Percentiles rank a stretch among this genome's conserved stretches.
Evolutionary conservation across 2,888 invertebrate genomes (phyloP).

Genomic region (Heliconius charithonia): DNA sequence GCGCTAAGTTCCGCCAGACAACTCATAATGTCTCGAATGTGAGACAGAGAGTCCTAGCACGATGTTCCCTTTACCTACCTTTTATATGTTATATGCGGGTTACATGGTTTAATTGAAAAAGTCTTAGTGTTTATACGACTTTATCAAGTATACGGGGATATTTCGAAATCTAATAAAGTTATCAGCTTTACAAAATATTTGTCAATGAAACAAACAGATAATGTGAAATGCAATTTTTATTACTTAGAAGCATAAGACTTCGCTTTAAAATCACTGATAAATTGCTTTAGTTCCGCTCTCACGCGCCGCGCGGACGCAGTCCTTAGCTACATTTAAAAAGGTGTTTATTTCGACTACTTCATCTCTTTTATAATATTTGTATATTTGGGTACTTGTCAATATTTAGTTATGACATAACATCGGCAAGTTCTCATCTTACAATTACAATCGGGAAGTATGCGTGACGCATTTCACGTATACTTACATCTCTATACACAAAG

Average conservation of each 20-base stretch:
- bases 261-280: conserved; percentile 64
- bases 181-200: not conserved
- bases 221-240: conserved; percentile 77
- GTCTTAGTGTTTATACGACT: not conserved
- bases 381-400: conserved; percentile 18
- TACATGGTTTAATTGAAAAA: not conserved
- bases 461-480: not conserved
- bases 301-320: not conserved
- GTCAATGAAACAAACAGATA: conserved; percentile 41
- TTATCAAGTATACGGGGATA: not conserved
- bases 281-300: conserved; percentile 8
- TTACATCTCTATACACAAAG: conserved; percentile 31
- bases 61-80: not conserved
- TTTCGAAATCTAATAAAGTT: not conserved
- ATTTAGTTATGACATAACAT: not conserved
- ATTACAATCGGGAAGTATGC: not conserved
- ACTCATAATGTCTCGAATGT: not conserved
- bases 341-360: conserved; percentile 1
- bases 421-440: conserved; percentile 24
- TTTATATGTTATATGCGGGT: not conserved
- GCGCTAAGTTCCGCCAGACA: not conserved
- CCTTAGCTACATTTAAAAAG: not conserved
- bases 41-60: not conserved
- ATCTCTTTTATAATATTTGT: not conserved
- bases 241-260: conserved; percentile 75